Evolutionary conservation across 1,140 invertebrate species (phyloP).

Genomic region (Apolygus lucorum): DNA sequence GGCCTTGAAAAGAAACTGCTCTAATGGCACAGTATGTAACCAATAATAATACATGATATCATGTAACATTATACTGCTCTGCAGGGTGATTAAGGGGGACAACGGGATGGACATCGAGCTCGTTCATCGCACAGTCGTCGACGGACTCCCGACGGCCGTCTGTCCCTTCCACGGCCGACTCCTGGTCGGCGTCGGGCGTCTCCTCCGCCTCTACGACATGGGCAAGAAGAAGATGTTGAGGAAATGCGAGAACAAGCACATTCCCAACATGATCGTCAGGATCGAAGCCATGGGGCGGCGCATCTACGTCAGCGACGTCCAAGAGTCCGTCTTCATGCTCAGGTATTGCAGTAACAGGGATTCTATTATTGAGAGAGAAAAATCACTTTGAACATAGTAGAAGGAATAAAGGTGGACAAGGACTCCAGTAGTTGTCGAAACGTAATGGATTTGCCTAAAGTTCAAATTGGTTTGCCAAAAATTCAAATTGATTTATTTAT

Average conservation of each 20-base stretch:
- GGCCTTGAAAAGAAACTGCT: too few species aligned
- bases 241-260: constrained; percentile 99
- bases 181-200: constrained; percentile 84
- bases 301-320: constrained; percentile 90
- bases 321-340: constrained; percentile 95
- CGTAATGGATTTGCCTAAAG: too few species aligned
- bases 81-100: constrained; percentile 47
- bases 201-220: constrained; percentile 89
- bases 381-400: too few species aligned
- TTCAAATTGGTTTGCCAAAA: too few species aligned
- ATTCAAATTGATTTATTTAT: too few species aligned
- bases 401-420: too few species aligned
- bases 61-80: too few species aligned
- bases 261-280: constrained; percentile 88
- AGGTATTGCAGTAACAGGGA: too few species aligned
- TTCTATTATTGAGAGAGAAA: too few species aligned
- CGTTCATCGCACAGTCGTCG: constrained; percentile 87
- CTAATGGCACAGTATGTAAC: too few species aligned
- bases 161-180: constrained; percentile 86
- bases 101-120: constrained; percentile 76
- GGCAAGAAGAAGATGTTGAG: constrained; percentile 93
- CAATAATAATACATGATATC: too few species aligned
- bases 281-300: constrained; percentile 90
- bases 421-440: too few species aligned
- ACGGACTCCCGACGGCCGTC: constrained; percentile 84